Evolutionary conservation across 2,113 vertebrate genomes (phyloP), one percentile per base, ranked within the genome.

Genomic region (Gobiocypris rarus): DNA sequence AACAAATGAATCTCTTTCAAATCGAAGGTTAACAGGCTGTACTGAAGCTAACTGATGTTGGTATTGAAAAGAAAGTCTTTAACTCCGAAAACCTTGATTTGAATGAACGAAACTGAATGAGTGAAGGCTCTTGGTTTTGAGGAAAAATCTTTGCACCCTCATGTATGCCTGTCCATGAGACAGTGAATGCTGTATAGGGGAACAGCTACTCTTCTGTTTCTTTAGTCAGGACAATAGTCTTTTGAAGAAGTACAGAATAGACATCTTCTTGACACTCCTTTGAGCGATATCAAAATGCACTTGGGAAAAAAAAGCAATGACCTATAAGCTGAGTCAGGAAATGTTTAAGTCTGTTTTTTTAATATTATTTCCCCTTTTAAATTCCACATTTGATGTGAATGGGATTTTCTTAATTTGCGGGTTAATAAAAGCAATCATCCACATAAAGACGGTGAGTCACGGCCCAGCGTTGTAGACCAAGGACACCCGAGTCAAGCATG

Each of bases 31-130:
- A 38, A 48, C 8, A 4, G 6, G 26, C 48, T 54, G 52, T 45
- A 45, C 38, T 63, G n/a, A 41, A 14, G 38, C 41, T 58, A 79
- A 28, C 1, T 59, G 63, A 17, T 14, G 2, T 69, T 70, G 80
- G 48, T 82, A 82, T 41, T 82, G 50, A 82, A 82, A 82, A 50
- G 28, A n/a, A 67, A 82, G 19, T n/a, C 67, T 81, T 81, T 50
- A 50, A 17, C 13, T 50, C 13, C 48, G 43, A 80, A 67, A 82
- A 38, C 65, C 80, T 82, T 71, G 63, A 82, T 82, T 56, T 69
- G 22, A 82, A 56, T 67, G 11, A 38, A 13, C 13, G 7, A 19
- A 41, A 67, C 7, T 31, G 31, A 67, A 70, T 14, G 54, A 70
- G 34, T 24, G 63, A 67, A 54, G 11, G 15, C 65, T 54, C 19